Evolutionary conservation across 2,888 invertebrate species (phyloP).

Genomic region (Calephelis perditalis): DNA sequence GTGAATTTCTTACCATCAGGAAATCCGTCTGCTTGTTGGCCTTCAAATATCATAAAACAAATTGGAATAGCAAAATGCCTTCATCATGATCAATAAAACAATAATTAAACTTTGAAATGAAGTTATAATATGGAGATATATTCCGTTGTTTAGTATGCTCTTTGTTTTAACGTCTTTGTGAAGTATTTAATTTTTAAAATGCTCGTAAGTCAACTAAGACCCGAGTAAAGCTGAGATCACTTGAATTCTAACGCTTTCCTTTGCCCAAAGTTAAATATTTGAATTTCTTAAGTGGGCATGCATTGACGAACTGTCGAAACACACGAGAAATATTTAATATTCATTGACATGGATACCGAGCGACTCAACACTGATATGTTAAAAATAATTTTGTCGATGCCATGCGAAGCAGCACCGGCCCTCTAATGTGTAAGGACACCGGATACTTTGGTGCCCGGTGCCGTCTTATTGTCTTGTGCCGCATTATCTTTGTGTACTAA

Average conservation of each 20-base stretch:
- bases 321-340: conserved; percentile 66
- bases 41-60: no score
- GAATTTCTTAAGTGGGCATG: conserved; percentile 74
- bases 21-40: no score
- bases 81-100: not conserved
- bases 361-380: conserved; percentile 42
- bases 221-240: conserved; percentile 68
- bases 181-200: conserved; percentile 73
- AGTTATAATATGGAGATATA: conserved; percentile 3
- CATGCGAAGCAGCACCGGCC: conserved; percentile 33
- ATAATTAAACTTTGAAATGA: not conserved
- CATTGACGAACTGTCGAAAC: conserved; percentile 68
- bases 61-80: not conserved
- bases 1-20: no score
- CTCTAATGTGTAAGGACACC: conserved; percentile 50
- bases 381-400: conserved; percentile 45
- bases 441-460: conserved; percentile 40
- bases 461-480: conserved; percentile 60
- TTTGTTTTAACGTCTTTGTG: conserved; percentile 64
- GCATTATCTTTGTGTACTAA: conserved; percentile 74
- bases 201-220: conserved; percentile 69
- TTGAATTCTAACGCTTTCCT: conserved; percentile 79
- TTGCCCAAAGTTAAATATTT: conserved; percentile 75
- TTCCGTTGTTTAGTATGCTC: conserved; percentile 27
- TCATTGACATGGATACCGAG: conserved; percentile 54